phyloP scores from a whole-genome alignment of 2,888 invertebrate genomes.

The Lumbricus terrestris region DNA sequence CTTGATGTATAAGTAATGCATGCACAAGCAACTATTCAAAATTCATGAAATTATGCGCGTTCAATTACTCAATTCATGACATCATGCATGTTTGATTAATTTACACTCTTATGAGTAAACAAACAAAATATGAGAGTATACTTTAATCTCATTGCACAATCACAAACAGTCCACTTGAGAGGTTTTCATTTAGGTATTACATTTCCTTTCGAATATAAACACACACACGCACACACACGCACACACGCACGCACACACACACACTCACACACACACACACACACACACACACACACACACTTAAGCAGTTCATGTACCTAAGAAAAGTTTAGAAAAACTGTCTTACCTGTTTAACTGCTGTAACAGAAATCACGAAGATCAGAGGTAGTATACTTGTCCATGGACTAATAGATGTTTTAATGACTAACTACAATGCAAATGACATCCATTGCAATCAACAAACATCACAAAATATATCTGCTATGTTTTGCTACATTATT shows the following conservation, averaged over 20 bases:
- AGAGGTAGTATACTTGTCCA: slow-evolving; percentile 74
- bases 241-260: too few relatives aligned
- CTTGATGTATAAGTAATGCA: too few relatives aligned
- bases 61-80: neutral
- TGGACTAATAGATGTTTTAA: slow-evolving; percentile 75
- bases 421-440: slow-evolving; percentile 52
- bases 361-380: slow-evolving; percentile 75
- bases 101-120: neutral
- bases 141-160: neutral
- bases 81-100: neutral
- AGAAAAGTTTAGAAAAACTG: neutral
- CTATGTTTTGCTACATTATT: neutral
- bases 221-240: too few relatives aligned
- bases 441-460: neutral
- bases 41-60: neutral
- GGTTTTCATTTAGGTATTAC: neutral
- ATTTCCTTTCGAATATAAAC: too few relatives aligned
- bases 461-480: neutral
- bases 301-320: neutral
- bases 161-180: neutral
- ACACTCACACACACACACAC: too few relatives aligned
- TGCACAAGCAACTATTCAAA: neutral
- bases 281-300: too few relatives aligned
- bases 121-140: neutral
- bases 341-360: slow-evolving; percentile 69